A percentile compares a stretch with the other conserved stretches of the same genome.
These are phyloP conservation scores for Branchipolynoe longqiensis DNA, from an alignment of 2,888 invertebrate species.

Conservation along the genomic window DNA sequence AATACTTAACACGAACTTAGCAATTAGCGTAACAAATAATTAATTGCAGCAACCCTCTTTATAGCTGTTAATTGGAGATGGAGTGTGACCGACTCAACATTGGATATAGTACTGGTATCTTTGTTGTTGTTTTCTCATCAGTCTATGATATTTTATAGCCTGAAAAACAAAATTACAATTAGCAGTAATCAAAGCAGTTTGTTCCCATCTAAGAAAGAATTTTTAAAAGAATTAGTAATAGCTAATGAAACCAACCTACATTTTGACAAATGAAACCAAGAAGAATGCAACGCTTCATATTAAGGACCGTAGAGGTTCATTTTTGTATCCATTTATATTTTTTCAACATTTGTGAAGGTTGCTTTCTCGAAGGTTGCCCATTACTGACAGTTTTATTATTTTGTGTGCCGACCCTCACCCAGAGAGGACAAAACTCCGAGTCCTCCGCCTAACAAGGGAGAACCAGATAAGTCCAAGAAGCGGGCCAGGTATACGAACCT, in stretches of 20 bases:
- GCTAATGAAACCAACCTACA: not conserved
- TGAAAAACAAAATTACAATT: too few species aligned
- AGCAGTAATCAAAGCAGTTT: not conserved
- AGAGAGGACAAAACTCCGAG: slow-evolving; percentile 47
- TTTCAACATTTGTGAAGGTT: not conserved
- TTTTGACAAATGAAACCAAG: not conserved
- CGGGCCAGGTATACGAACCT: slow-evolving; percentile 34
- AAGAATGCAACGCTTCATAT: too few species aligned
- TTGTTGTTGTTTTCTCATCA: not conserved
- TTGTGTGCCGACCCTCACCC: slow-evolving; percentile 3
- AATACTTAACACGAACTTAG: too few species aligned
- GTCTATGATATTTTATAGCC: not conserved
- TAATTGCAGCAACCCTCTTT: not conserved
- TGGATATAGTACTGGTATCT: not conserved
- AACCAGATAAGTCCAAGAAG: slow-evolving; percentile 45
- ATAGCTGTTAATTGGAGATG: not conserved
- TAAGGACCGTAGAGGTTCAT: too few species aligned
- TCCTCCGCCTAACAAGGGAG: slow-evolving; percentile 53
- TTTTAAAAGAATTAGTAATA: not conserved
- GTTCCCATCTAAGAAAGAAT: not conserved
- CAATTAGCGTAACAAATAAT: too few species aligned
- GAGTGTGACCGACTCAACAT: not conserved
- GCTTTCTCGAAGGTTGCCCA: not conserved
- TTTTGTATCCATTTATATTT: not conserved
- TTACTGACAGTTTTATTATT: slow-evolving; percentile 34